A percentile compares a stretch with the other conserved stretches of the same genome.
These are phyloP conservation scores for Caenorhabditis auriculariae DNA, from an alignment of 2,888 invertebrate species.

Conservation along the genomic window DNA sequence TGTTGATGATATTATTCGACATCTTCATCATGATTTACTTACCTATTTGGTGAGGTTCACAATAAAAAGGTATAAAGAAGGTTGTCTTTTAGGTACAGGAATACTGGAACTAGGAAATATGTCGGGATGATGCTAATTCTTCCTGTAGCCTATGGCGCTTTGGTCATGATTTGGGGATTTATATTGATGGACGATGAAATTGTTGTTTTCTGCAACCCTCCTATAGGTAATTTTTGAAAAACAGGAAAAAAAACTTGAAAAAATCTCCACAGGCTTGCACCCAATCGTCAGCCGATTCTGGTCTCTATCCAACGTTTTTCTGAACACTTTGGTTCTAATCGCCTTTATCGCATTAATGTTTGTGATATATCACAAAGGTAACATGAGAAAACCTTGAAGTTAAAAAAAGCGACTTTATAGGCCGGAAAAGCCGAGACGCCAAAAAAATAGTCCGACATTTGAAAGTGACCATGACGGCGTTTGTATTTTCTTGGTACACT, in stretches of 20 bases:
- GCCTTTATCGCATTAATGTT: slow-evolving; percentile 4
- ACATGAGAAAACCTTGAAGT: neutral
- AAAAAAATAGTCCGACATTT: slow-evolving; percentile 10
- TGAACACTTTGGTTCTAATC: slow-evolving; percentile 3
- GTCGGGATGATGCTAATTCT: slow-evolving; percentile 1
- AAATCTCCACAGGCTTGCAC: too few relatives aligned
- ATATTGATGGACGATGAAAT: slow-evolving; percentile 11
- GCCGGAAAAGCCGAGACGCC: slow-evolving; percentile 16
- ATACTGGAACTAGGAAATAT: slow-evolving; percentile 3
- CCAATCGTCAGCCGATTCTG: slow-evolving; percentile 13
- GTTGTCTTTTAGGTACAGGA: slow-evolving; percentile 9
- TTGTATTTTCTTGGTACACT: slow-evolving; percentile 20
- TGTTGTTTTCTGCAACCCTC: slow-evolving; percentile 19
- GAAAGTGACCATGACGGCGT: slow-evolving; percentile 9
- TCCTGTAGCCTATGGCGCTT: slow-evolving; percentile 7
- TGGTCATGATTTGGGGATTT: slow-evolving; percentile 12
- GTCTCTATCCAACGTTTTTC: slow-evolving; percentile 12
- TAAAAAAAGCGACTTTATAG: neutral
- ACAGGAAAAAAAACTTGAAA: neutral
- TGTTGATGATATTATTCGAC: slow-evolving; percentile 14
- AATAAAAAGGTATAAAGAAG: neutral
- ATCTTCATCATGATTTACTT: slow-evolving; percentile 15
- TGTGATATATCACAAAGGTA: slow-evolving; percentile 9
- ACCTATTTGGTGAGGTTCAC: slow-evolving; percentile 8
- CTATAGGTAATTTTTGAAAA: slow-evolving; percentile 2